Base-by-base conservation (phyloP, 2,888 invertebrate genomes). In the Camponotus fellah region DNA sequence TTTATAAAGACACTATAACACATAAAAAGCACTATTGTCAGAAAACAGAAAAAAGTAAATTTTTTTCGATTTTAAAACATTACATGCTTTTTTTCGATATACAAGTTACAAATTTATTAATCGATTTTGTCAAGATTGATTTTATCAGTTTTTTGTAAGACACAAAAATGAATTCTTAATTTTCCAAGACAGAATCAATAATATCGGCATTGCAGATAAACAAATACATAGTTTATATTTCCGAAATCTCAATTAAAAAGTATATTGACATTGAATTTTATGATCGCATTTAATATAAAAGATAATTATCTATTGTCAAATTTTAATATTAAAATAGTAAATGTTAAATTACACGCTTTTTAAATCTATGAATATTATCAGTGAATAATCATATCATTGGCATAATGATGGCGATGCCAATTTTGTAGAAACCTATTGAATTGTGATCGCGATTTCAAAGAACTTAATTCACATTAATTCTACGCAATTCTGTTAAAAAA, bases 321-420 rank as follows among this genome's bases (percentile, higher is more conserved):
- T 84, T 58, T 58, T 81, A 87, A 81, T 40, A 40, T 91, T 90
- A 87, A 88, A 88, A 90, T 90, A 89, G 91, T 87, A 82, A 88
- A 87, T 85, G 9, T 88, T 90, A 89, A 90, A 91, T 92, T 92
- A 91, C 89, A 87, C 88, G 87, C 26, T 83, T 85, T 92, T 88
- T 88, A 87, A 89, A 91, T 83, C 85, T 86, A 82, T 85, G 66
- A 87, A 79, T 68, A 75, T 58, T 62, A 72, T 64, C 71, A 64
- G n/a, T 53, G 10, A 21, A 72, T 49, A 26, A 75, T 21, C 60
- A 32, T 68, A 46, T 74, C 72, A 72, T 79, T 49, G 85, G 34
- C 68, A 17, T 69, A 14, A 64, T 17, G 65, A 46, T 69, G 83
- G 65, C 72, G 17, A 26, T 26, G 26, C 12, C 21, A 37, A 74